A percentile compares a stretch with the other conserved stretches of the same genome.
These are phyloP conservation scores for Drosophila bocki DNA, from an alignment of 1,140 invertebrate genomes.

Conservation along the genomic window DNA sequence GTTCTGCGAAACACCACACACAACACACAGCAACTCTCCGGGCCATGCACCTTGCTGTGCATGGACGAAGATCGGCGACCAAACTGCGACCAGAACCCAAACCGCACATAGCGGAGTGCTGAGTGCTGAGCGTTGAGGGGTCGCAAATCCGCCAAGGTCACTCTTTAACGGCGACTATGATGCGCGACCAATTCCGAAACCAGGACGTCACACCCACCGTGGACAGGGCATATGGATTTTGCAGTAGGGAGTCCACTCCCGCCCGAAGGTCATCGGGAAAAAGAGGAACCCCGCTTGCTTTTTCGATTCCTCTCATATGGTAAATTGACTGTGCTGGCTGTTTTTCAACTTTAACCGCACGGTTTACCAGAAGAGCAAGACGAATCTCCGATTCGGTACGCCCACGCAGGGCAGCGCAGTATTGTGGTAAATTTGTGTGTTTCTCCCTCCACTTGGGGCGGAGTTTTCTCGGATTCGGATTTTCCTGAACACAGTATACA, in stretches of 20 bases:
- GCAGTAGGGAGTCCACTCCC: slow-evolving; percentile 64
- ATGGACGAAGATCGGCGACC: slow-evolving; percentile 73
- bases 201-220: slow-evolving; percentile 65
- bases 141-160: slow-evolving; percentile 46
- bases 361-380: slow-evolving; percentile 70
- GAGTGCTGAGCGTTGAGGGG: slow-evolving; percentile 48
- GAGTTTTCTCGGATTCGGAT: slow-evolving; percentile 47
- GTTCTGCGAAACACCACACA: slow-evolving; percentile 68
- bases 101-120: slow-evolving; percentile 63
- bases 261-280: slow-evolving; percentile 49
- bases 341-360: slow-evolving; percentile 72
- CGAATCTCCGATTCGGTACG: slow-evolving; percentile 72
- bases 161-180: slow-evolving; percentile 34
- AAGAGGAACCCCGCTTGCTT: slow-evolving; percentile 63
- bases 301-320: slow-evolving; percentile 67
- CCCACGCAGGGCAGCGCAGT: slow-evolving; percentile 50
- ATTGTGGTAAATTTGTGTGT: slow-evolving; percentile 60
- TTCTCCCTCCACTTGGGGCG: slow-evolving; percentile 55
- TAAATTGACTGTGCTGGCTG: slow-evolving; percentile 52
- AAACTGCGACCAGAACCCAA: slow-evolving; percentile 77
- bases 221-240: slow-evolving; percentile 58
- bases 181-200: slow-evolving; percentile 75
- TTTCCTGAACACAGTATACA: slow-evolving; percentile 12
- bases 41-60: slow-evolving; percentile 77
- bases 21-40: slow-evolving; percentile 36